Conservation (phyloP, 2,113 vertebrate genomes). For the Salvelinus sp. region DNA sequence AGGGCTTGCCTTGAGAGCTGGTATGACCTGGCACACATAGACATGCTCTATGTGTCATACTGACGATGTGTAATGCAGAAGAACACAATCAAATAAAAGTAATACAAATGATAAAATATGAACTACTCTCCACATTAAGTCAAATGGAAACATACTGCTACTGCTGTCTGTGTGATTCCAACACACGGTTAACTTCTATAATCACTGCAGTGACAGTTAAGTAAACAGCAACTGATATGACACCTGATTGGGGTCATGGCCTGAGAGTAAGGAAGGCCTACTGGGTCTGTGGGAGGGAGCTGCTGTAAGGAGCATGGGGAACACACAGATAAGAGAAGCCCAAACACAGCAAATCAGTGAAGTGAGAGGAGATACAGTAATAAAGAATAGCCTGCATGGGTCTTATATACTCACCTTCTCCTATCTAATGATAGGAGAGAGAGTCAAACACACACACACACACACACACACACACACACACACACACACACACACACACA, state of each 20-base stretch:
- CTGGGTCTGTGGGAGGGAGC: not conserved
- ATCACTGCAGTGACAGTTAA: not conserved
- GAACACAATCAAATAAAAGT: not conserved
- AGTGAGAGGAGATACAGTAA: not conserved
- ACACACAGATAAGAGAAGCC: constrained; percentile 1
- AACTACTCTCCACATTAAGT: not conserved
- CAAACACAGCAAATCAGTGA: not conserved
- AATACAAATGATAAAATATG: not conserved
- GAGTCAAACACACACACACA: not conserved
- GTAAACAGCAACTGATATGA: not conserved
- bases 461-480: too few species aligned
- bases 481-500: too few species aligned
- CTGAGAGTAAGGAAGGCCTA: not conserved
- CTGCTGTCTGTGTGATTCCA: too few species aligned
- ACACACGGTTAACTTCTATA: too few species aligned
- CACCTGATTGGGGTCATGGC: not conserved
- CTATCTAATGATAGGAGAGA: not conserved
- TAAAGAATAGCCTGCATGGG: not conserved
- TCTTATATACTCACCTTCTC: too few species aligned
- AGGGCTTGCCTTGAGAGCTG: not conserved
- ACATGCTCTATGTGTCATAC: not conserved
- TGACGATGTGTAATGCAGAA: not conserved
- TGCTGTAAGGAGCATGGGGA: not conserved
- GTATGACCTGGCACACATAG: not conserved
- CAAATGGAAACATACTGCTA: too few species aligned